Evolutionary conservation across 2,888 invertebrate genomes (phyloP).

Genomic region (Eretmocerus hayati): DNA sequence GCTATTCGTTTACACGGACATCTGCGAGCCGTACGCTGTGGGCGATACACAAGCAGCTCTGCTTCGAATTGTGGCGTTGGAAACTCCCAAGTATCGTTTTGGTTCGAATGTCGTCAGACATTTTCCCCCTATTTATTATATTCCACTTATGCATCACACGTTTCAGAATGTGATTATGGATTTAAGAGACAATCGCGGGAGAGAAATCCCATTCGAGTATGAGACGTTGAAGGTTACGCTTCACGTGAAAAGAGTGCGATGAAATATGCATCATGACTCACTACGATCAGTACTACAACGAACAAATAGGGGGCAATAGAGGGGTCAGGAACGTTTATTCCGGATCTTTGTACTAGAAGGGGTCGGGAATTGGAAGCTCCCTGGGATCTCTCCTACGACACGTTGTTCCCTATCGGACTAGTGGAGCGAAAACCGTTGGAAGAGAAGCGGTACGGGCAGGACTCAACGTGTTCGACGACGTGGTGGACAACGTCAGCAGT

Average conservation of each 20-base stretch:
- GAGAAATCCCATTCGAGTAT: conserved; percentile 9
- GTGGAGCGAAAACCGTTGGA: background rate
- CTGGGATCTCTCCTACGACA: background rate
- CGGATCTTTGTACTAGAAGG: conserved; percentile 7
- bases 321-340: conserved; percentile 6
- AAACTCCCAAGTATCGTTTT: conserved; percentile 18
- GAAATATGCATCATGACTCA: conserved; percentile 4
- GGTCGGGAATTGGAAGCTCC: conserved; percentile 5
- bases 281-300: background rate
- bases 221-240: conserved; percentile 13
- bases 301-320: conserved; percentile 4
- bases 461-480: background rate
- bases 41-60: conserved; percentile 29
- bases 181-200: conserved; percentile 15
- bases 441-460: background rate
- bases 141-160: conserved; percentile 20
- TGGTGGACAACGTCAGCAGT: background rate
- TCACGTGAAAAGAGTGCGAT: conserved; percentile 8
- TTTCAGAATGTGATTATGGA: conserved; percentile 7
- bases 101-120: conserved; percentile 5
- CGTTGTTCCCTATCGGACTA: background rate
- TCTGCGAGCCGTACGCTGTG: conserved; percentile 26
- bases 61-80: conserved; percentile 27
- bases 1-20: conserved; percentile 27
- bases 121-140: conserved; percentile 1